A percentile compares a stretch with the other conserved stretches of the same genome.
phyloP scores from a whole-genome alignment of 1,140 invertebrate species.

The Drosophila bocki region DNA sequence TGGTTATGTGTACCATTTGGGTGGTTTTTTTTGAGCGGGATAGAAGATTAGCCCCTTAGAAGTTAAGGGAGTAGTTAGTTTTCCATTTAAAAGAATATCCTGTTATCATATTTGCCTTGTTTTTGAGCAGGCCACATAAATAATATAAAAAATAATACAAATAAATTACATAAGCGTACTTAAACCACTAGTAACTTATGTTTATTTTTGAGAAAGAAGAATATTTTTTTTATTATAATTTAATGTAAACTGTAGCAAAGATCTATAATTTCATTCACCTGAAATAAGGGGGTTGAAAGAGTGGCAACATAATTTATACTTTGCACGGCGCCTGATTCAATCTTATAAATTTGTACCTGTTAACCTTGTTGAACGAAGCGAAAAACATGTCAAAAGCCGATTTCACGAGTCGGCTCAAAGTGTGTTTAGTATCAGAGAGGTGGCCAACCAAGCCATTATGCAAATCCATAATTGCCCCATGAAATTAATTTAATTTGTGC shows the following conservation, averaged over 20 bases:
- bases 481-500: slow-evolving; percentile 48
- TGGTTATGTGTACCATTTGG: slow-evolving; percentile 1
- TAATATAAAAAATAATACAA: no score
- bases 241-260: neutral
- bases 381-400: slow-evolving; percentile 9
- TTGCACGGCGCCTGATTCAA: neutral
- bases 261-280: neutral
- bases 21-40: neutral
- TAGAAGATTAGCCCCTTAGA: neutral
- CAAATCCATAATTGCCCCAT: slow-evolving; percentile 47
- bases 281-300: neutral
- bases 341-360: neutral
- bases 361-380: slow-evolving; percentile 1
- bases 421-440: slow-evolving; percentile 11
- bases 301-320: slow-evolving; percentile 3
- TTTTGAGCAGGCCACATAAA: no score
- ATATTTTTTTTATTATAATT: neutral
- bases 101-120: no score
- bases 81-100: neutral
- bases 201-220: neutral
- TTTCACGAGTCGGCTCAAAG: slow-evolving; percentile 14
- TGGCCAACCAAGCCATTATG: slow-evolving; percentile 23
- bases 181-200: no score
- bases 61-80: neutral
- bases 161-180: no score